These are phyloP conservation scores for Philopedon plagiatum DNA, from an alignment of 2,888 invertebrate species.

Conservation along the genomic window DNA sequence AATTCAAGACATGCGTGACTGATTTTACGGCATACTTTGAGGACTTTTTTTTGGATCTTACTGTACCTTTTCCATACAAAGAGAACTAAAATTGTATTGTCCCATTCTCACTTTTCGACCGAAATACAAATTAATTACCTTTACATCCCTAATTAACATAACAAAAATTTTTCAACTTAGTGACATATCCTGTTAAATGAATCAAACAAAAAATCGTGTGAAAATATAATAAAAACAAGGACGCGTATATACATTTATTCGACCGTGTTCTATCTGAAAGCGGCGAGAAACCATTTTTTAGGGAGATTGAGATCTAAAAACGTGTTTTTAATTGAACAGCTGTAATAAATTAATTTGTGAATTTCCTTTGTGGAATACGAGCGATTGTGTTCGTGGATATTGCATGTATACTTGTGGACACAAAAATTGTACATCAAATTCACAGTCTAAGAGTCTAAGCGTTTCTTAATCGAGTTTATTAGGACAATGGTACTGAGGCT, in stretches of 20 bases:
- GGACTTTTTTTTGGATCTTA: too few relatives aligned
- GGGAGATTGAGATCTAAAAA: conserved; percentile 37
- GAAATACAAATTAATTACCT: too few relatives aligned
- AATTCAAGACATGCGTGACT: too few relatives aligned
- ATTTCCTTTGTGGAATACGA: conserved; percentile 2
- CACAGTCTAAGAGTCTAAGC: too few relatives aligned
- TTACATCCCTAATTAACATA: background rate
- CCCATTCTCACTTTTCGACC: too few relatives aligned
- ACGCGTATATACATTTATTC: conserved; percentile 5
- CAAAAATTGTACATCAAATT: too few relatives aligned
- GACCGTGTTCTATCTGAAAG: background rate
- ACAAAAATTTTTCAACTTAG: background rate
- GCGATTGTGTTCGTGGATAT: background rate
- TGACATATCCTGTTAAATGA: background rate
- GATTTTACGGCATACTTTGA: too few relatives aligned
- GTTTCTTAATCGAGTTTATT: too few relatives aligned
- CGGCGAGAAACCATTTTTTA: conserved; percentile 35
- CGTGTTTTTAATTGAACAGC: conserved; percentile 22
- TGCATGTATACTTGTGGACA: too few relatives aligned
- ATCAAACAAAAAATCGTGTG: conserved; percentile 3
- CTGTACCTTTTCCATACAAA: too few relatives aligned
- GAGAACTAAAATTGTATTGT: too few relatives aligned
- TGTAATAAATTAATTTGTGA: conserved; percentile 32
- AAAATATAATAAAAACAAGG: conserved; percentile 10
- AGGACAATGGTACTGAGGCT: too few relatives aligned